phyloP scores from a whole-genome alignment of 2,888 invertebrate species.

The Synanthedon andrenaeformis region DNA sequence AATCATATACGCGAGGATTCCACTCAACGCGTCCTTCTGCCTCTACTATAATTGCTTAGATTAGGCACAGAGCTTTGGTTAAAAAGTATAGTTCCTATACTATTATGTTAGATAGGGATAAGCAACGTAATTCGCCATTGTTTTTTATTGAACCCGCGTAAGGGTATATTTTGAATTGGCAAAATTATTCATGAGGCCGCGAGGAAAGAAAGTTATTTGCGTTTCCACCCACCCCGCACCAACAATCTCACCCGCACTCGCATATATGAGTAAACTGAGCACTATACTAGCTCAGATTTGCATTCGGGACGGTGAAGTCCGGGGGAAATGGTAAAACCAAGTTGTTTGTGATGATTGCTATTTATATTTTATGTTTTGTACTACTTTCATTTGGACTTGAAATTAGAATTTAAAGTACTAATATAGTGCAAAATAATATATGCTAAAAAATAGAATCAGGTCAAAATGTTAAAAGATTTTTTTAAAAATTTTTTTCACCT shows the following conservation, averaged over 20 bases:
- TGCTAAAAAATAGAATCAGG: too few species aligned
- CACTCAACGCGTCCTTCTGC: too few species aligned
- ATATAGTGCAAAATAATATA: too few species aligned
- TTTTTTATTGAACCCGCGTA: neutral
- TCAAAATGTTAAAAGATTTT: too few species aligned
- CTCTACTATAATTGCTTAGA: too few species aligned
- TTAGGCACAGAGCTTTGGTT: too few species aligned
- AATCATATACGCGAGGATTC: too few species aligned
- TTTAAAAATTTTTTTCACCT: too few species aligned
- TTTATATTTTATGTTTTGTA: neutral
- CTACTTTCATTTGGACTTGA: neutral
- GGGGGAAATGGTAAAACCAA: neutral
- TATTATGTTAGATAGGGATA: neutral
- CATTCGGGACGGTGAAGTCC: neutral
- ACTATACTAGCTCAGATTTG: neutral
- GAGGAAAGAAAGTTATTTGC: conserved; percentile 6
- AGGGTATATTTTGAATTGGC: conserved; percentile 1
- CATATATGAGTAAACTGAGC: too few species aligned
- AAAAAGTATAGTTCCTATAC: too few species aligned
- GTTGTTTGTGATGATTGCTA: neutral
- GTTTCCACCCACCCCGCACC: neutral
- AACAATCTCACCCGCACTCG: too few species aligned
- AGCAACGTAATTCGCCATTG: neutral
- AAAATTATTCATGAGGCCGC: conserved; percentile 8
- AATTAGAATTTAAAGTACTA: too few species aligned